Evolutionary conservation across 2,888 invertebrate species (phyloP).

Genomic region (Scelioninae gen. 2): DNA sequence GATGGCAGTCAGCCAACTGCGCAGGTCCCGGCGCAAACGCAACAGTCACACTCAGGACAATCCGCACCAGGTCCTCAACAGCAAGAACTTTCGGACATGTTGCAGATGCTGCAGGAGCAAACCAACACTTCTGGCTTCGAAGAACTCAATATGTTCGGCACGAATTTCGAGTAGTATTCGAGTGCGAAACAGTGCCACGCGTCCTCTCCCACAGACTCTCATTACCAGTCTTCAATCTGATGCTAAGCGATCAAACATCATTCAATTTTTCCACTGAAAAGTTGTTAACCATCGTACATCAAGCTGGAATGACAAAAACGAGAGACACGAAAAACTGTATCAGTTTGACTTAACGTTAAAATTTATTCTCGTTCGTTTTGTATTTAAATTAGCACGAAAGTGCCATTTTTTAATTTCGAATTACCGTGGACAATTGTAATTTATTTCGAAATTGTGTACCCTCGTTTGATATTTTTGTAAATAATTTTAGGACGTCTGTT

Average conservation of each 20-base stretch:
- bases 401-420: constrained; percentile 27
- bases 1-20: constrained; percentile 71
- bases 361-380: constrained; percentile 4
- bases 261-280: constrained; percentile 24
- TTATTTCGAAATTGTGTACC: constrained; percentile 23
- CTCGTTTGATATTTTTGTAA: constrained; percentile 30
- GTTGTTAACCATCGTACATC: constrained; percentile 13
- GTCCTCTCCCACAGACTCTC: constrained; percentile 20
- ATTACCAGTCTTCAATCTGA: constrained; percentile 17
- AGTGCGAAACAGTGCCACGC: not conserved
- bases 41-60: constrained; percentile 72
- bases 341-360: constrained; percentile 44
- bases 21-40: constrained; percentile 70
- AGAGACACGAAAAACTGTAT: constrained; percentile 46
- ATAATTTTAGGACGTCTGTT: constrained; percentile 39
- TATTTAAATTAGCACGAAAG: constrained; percentile 21
- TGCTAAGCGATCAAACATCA: constrained; percentile 36
- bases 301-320: constrained; percentile 14
- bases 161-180: constrained; percentile 81
- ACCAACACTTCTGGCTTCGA: constrained; percentile 89
- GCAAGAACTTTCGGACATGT: constrained; percentile 92
- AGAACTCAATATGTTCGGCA: constrained; percentile 94
- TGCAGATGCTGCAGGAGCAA: constrained; percentile 91
- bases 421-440: constrained; percentile 24
- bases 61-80: constrained; percentile 81